phyloP scores from a whole-genome alignment of 2,797 vertebrate genomes.

The Numenius phaeopus region DNA sequence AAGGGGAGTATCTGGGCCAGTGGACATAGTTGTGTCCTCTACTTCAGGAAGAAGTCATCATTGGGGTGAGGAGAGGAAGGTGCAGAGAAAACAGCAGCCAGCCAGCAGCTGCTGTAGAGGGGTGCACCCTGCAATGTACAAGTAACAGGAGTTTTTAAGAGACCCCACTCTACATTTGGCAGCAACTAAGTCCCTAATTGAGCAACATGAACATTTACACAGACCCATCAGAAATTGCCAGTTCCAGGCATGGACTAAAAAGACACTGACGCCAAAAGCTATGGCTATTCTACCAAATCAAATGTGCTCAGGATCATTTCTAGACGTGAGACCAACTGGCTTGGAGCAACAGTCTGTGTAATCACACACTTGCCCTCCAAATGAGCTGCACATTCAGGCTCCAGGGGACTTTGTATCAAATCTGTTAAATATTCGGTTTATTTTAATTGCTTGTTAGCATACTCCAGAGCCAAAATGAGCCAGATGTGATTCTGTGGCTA shows the following conservation, averaged over 20 bases:
- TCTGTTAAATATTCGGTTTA: background rate
- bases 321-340: background rate
- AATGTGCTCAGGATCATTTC: background rate
- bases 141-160: background rate
- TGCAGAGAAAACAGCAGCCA: background rate
- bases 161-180: background rate
- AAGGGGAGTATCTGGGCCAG: background rate
- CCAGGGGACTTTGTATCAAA: background rate
- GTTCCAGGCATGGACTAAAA: background rate
- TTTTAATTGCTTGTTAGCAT: background rate
- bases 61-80: background rate
- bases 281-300: background rate
- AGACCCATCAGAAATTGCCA: background rate
- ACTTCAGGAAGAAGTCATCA: background rate
- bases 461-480: background rate
- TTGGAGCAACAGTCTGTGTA: background rate
- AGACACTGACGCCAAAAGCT: background rate
- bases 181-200: background rate
- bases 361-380: accelerated
- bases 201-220: background rate
- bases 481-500: background rate
- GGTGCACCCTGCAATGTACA: background rate
- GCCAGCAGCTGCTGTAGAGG: background rate
- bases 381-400: background rate
- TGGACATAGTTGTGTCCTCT: background rate